Conservation (phyloP, 2,113 vertebrate species). For the Colistium nudipinnis region DNA sequence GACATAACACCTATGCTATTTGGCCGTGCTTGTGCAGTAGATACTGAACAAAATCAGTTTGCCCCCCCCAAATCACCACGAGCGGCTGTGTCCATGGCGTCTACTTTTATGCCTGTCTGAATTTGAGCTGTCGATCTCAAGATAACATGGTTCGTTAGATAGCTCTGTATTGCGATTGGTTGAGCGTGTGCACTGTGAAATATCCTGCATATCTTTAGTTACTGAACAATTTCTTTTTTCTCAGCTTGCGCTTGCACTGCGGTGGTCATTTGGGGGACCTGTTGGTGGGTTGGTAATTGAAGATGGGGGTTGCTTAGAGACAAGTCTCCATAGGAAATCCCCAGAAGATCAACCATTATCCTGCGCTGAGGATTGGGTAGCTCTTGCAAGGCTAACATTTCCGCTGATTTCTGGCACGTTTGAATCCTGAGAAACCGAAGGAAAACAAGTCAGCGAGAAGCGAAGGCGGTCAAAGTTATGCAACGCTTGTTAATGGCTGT, state of each 20-base stretch:
- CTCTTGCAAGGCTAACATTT: conserved; percentile 54
- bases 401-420: conserved; percentile 63
- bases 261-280: conserved; percentile 29
- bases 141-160: neutral
- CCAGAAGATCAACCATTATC: conserved; percentile 64
- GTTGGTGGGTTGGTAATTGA: conserved; percentile 55
- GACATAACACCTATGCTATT: too few species aligned
- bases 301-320: conserved; percentile 48
- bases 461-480: conserved; percentile 7
- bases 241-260: conserved; percentile 14
- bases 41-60: neutral
- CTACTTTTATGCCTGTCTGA: conserved; percentile 1
- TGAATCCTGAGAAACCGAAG: conserved; percentile 20
- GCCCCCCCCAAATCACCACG: neutral
- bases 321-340: conserved; percentile 39
- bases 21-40: too few species aligned
- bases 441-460: conserved; percentile 4
- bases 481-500: conserved; percentile 36
- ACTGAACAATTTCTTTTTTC: neutral
- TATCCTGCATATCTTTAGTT: neutral
- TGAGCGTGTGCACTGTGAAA: neutral
- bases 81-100: neutral
- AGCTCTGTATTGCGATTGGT: conserved; percentile 1
- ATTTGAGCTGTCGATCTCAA: neutral
- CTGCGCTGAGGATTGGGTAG: conserved; percentile 25